These are phyloP conservation scores for Phycodurus eques DNA, from an alignment of 2,113 vertebrate genomes.

Conservation along the genomic window DNA sequence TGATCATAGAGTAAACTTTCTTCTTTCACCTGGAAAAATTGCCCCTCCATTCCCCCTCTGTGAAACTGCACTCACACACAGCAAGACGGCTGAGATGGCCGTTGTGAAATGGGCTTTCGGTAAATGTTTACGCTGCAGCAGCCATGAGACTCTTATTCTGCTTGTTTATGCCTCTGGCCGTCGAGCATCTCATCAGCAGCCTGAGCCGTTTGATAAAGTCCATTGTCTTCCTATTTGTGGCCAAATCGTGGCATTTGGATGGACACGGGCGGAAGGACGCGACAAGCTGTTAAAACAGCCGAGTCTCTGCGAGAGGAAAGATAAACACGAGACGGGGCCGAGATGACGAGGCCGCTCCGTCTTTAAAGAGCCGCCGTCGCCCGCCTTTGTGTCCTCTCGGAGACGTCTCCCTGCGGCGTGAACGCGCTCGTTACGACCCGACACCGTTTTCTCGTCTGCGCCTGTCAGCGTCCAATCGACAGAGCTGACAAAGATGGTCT, in stretches of 20 bases:
- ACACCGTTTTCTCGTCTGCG: conserved; percentile 35
- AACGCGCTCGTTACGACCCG: conserved; percentile 31
- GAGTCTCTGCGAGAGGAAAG: conserved; percentile 14
- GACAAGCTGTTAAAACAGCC: conserved; percentile 6
- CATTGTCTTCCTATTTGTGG: neutral
- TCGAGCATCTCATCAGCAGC: neutral
- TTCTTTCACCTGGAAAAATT: too few species aligned
- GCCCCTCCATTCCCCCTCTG: too few species aligned
- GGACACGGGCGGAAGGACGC: conserved; percentile 13
- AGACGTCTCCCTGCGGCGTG: conserved; percentile 51
- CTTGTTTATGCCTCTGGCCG: neutral
- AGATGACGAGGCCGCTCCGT: conserved; percentile 6
- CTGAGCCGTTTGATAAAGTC: neutral
- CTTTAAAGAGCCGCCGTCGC: too few species aligned
- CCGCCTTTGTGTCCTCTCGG: conserved; percentile 36
- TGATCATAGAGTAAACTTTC: too few species aligned
- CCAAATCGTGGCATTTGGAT: conserved; percentile 13
- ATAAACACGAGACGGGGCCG: conserved; percentile 26
- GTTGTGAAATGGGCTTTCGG: neutral
- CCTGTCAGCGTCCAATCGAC: conserved; percentile 24
- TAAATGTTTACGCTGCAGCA: neutral
- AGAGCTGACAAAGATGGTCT: conserved; percentile 60
- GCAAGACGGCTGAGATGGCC: too few species aligned
- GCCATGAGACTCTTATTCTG: neutral
- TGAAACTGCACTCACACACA: too few species aligned